Evolutionary conservation across 2,113 vertebrate genomes (phyloP).

Genomic region (Crypturellus undulatus): DNA sequence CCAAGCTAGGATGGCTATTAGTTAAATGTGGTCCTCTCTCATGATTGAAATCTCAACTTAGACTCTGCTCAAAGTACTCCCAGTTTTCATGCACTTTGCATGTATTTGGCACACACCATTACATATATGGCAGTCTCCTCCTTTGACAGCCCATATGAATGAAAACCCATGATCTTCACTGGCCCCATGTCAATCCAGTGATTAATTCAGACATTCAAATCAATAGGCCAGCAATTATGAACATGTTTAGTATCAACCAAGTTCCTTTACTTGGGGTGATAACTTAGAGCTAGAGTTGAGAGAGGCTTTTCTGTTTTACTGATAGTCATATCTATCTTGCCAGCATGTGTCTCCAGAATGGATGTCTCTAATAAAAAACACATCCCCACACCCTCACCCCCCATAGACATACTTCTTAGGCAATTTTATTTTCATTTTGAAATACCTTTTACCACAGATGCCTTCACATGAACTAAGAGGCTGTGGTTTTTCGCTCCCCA

Average conservation of each 20-base stretch:
- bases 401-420: not conserved
- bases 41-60: not conserved
- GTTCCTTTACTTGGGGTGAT: not conserved
- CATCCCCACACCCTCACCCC: not conserved
- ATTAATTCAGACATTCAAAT: not conserved
- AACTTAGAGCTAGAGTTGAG: not conserved
- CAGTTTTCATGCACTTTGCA: not conserved
- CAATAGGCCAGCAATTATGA: not conserved
- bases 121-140: not conserved
- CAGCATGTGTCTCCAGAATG: rapidly evolving
- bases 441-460: not conserved
- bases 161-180: not conserved
- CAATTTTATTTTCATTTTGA: not conserved
- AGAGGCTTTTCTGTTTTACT: not conserved
- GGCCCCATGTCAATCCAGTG: not conserved
- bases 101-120: not conserved
- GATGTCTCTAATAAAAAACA: not conserved
- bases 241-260: not conserved
- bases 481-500: not conserved
- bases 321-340: not conserved
- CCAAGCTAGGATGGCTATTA: not conserved
- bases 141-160: not conserved
- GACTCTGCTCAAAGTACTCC: not conserved
- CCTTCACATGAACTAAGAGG: not conserved
- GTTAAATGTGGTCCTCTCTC: not conserved